Base-by-base conservation (phyloP, 2,797 vertebrate genomes). In the Notolepis coatsorum region DNA sequence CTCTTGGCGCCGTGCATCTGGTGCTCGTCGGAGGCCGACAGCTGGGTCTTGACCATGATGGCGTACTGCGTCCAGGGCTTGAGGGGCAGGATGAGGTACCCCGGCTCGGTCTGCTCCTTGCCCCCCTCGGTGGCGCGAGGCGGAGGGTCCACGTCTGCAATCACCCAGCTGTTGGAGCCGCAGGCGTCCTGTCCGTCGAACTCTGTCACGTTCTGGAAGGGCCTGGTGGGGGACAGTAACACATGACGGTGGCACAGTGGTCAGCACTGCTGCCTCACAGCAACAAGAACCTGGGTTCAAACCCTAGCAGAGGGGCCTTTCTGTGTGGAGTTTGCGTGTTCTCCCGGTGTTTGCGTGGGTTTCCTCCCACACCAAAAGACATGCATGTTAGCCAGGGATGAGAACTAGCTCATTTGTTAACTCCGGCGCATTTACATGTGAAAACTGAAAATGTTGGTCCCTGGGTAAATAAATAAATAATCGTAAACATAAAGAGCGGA, bases 61-160 rank as follows among this genome's bases (percentile, higher is more conserved):
- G 98, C 98, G 0, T 99, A 99, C 62, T 99, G 97, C 0, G 97
- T 99, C 96, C 96, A 99, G 0, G 98, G 96, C 83, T 99, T 99
- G 62, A 99, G 89, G 0, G 91, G 90, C 21, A 93, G 52, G 84
- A 99, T 95, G 35, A 99, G 93, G 77, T 93, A 90, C 0, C 97
- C 97, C 0, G 98, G 96, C 28, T 96, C 93, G 7, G 45, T 28
- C 49, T 93, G 91, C 0, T 90, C 82, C 57, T 93, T 95, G 17
- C 92, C 90, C 13, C 89, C 90, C 1, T 97, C 96, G 0, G 89
- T 89, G 2, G 93, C 86, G 4, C 97, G 92, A 0, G 75, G 84
- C 0, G 97, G 97, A 0, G 97, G 95, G 5, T 99, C 97, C 15
- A 98, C 94, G 9, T 99, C 98, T 7, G 96, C 93, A 3, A 99